Evolutionary conservation across 2,888 invertebrate species (phyloP), one percentile per base, ranked within the genome.

Genomic region (Chrysina gloriosa): DNA sequence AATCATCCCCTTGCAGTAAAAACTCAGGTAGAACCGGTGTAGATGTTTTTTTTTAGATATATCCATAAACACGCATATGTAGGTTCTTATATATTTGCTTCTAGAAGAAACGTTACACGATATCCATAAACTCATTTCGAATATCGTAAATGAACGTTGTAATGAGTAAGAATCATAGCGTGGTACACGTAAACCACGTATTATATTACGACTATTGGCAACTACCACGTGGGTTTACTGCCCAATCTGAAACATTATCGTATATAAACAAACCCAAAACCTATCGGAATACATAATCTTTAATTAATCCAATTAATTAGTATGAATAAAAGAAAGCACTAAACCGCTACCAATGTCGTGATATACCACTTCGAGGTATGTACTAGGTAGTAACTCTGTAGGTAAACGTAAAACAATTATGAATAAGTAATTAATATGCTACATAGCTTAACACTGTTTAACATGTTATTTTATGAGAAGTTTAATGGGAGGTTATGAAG

Each of bases 231-330:
- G 39, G 39, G 42, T 65, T 65, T 65, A 65, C 36, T 65, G 27
- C 50, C 39, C 52, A 52, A 48, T 48, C 56, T 56, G 56, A 52
- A 21, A 54, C 65, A 65, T 54, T 52, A 52, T 36, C 50, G 23
- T 65, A 65, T 52, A 65, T 45, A 54, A 65, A 52, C 50, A 42
- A 42, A 29, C 25, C 39, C 25, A 42, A 65, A 54, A 23, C 27
- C 45, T 56, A 52, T 50, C 52, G 52, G 45, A 56, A 65, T 56
- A 34, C 39, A 65, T 56, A 56, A 56, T 34, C 25, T 27, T 65
- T 65, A 65, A 65, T 52, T 65, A 52, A 19, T 21, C 45, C 54
- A 54, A 65, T 65, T 65, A 65, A 54, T 65, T 65, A 36, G 25
- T 65, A 39, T 56, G 9, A 65, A 65, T 45, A 56, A 42, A 42